phyloP scores from a whole-genome alignment of 2,888 invertebrate genomes.

The Volucella inflata region DNA sequence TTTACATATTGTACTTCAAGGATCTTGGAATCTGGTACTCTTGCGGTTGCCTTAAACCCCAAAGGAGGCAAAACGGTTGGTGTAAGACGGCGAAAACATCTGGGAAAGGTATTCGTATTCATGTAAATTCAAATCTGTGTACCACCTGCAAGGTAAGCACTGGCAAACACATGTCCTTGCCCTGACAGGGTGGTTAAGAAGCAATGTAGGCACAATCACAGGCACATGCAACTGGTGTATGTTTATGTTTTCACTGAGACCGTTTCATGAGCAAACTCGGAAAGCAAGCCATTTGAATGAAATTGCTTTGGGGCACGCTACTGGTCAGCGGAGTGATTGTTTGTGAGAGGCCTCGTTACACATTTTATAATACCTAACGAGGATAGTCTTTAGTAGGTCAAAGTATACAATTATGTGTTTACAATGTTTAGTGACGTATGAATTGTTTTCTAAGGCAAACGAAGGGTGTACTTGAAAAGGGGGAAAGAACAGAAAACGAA shows the following conservation, averaged over 20 bases:
- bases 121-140: conserved; percentile 38
- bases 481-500: neutral
- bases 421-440: conserved; percentile 60
- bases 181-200: neutral
- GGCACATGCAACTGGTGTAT: conserved; percentile 64
- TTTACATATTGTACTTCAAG: conserved; percentile 44
- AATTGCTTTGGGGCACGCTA: conserved; percentile 65
- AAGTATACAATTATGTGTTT: conserved; percentile 66
- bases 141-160: conserved; percentile 6
- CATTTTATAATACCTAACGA: conserved; percentile 59
- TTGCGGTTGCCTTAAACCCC: conserved; percentile 16
- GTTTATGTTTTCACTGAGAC: conserved; percentile 60
- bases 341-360: conserved; percentile 66
- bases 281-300: conserved; percentile 45
- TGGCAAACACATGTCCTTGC: conserved; percentile 53
- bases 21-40: conserved; percentile 44
- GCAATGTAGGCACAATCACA: neutral
- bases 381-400: conserved; percentile 59
- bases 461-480: conserved; percentile 31
- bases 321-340: conserved; percentile 60
- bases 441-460: conserved; percentile 37
- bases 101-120: conserved; percentile 18
- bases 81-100: conserved; percentile 28
- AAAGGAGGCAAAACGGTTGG: neutral
- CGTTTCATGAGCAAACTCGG: conserved; percentile 50